A percentile compares a stretch with the other conserved stretches of the same genome.
These are phyloP conservation scores for Heliocidaris erythrogramma DNA, from an alignment of 35 echinoderm and acorn worm species.

Conservation along the genomic window DNA sequence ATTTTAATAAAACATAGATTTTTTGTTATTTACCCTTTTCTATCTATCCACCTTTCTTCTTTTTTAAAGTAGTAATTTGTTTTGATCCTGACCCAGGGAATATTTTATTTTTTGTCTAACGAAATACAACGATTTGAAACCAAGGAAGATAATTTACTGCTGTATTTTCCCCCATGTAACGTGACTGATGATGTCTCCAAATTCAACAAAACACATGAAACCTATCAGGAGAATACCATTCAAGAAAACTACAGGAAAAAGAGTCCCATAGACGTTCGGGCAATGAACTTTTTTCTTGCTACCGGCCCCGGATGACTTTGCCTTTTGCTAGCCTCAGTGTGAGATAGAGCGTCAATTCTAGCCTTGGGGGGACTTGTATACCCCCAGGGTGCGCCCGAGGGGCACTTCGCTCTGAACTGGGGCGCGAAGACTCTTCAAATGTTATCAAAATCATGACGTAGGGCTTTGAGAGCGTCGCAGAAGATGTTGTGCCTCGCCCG, in stretches of 20 bases:
- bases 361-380: neutral
- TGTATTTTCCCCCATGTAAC: neutral
- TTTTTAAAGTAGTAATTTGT: no score
- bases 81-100: no score
- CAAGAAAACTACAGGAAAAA: neutral
- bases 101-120: no score
- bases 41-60: no score
- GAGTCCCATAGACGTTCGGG: neutral
- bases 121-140: no score
- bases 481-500: neutral
- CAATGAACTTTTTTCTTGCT: conserved; percentile 27
- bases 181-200: neutral
- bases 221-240: neutral
- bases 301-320: neutral
- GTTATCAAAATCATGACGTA: conserved; percentile 33
- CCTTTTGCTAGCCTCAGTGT: neutral
- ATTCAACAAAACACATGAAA: neutral
- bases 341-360: neutral
- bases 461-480: neutral
- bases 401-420: neutral
- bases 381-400: neutral
- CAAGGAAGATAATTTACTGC: no score
- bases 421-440: conserved; percentile 18
- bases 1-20: no score
- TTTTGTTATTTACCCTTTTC: no score